These are phyloP conservation scores for Coenonympha arcania DNA, from an alignment of 2,888 invertebrate genomes.

Conservation along the genomic window DNA sequence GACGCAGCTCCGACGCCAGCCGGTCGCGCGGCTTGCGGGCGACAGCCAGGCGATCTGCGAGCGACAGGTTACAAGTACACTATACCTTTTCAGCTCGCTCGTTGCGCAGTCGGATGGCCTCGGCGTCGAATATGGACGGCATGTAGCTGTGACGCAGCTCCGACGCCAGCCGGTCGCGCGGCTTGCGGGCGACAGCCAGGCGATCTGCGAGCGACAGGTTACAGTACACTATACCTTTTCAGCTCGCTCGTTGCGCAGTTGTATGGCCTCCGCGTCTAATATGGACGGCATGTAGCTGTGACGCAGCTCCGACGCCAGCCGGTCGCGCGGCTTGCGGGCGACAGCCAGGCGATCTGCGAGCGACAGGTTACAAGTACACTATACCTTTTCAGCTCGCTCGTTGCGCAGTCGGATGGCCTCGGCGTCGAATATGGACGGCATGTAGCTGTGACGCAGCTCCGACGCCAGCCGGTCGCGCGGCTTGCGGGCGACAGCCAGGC, in stretches of 20 bases:
- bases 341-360: no score
- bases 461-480: no score
- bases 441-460: conserved; percentile 67
- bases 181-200: background rate
- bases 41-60: no score
- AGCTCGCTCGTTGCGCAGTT: conserved; percentile 63
- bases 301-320: conserved; percentile 65
- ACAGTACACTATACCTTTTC: no score
- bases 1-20: conserved; percentile 68
- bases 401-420: conserved; percentile 70
- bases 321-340: conserved; percentile 40
- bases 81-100: conserved; percentile 68
- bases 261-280: conserved; percentile 70
- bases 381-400: conserved; percentile 67
- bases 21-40: conserved; percentile 40
- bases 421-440: conserved; percentile 71
- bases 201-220: no score
- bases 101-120: conserved; percentile 68
- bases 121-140: conserved; percentile 72
- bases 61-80: no score
- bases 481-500: background rate
- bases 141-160: conserved; percentile 69
- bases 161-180: no score
- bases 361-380: no score
- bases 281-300: conserved; percentile 72